Evolutionary conservation across 2,797 vertebrate genomes (phyloP).

Genomic region (Labeo calbasu): DNA sequence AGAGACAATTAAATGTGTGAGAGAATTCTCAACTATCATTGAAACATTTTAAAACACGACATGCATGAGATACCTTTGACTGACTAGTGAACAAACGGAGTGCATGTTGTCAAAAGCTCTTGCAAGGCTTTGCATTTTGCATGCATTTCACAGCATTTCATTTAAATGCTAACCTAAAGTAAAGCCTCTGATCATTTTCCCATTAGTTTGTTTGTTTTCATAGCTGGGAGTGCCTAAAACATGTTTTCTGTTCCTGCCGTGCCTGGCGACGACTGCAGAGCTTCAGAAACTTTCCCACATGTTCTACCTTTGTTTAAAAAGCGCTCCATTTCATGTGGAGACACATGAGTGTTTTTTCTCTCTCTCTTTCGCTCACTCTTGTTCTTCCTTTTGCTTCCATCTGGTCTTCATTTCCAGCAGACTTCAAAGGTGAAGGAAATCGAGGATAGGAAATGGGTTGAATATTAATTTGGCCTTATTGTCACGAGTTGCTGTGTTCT

Average conservation of each 20-base stretch:
- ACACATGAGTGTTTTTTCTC: slow-evolving; percentile 40
- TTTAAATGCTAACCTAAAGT: slow-evolving; percentile 42
- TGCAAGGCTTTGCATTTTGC: neutral
- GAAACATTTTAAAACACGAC: neutral
- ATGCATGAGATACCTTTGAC: neutral
- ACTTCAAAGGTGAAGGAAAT: slow-evolving; percentile 58
- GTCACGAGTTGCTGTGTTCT: slow-evolving; percentile 41
- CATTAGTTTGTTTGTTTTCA: slow-evolving; percentile 56
- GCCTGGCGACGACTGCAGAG: slow-evolving; percentile 24
- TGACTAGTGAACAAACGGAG: slow-evolving; percentile 10
- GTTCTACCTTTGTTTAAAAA: slow-evolving; percentile 53
- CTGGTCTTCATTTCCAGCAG: slow-evolving; percentile 62
- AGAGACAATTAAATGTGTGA: neutral
- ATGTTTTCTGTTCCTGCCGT: slow-evolving; percentile 46
- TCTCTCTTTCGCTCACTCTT: slow-evolving; percentile 37
- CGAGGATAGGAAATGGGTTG: slow-evolving; percentile 53
- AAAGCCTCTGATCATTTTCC: slow-evolving; percentile 48
- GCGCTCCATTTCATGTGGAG: slow-evolving; percentile 47
- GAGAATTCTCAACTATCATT: neutral
- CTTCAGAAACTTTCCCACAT: slow-evolving; percentile 42
- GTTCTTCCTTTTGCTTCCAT: slow-evolving; percentile 51
- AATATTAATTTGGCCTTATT: slow-evolving; percentile 61
- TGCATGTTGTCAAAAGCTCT: neutral
- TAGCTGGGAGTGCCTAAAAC: slow-evolving; percentile 46
- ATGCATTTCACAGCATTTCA: slow-evolving; percentile 30